Conservation (phyloP, 2,797 vertebrate species). For the Manis crassicaudata region DNA sequence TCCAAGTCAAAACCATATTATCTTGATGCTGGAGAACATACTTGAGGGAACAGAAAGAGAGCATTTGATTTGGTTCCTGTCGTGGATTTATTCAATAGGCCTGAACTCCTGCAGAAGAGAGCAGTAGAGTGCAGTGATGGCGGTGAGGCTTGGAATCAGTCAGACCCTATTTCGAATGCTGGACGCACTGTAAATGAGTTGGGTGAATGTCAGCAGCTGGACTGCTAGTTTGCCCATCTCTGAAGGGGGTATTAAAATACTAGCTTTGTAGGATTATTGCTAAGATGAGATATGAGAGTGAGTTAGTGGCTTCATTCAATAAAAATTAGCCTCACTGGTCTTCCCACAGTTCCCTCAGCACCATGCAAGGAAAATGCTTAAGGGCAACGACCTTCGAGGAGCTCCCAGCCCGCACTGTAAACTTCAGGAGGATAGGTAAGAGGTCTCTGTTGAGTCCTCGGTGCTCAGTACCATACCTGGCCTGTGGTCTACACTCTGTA, state of each 20-base stretch:
- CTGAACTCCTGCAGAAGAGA: neutral
- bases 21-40: neutral
- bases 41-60: neutral
- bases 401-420: neutral
- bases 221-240: neutral
- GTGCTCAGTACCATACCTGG: neutral
- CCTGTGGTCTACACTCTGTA: rapidly evolving
- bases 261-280: neutral
- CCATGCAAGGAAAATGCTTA: neutral
- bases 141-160: neutral
- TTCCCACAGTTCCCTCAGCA: rapidly evolving
- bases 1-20: neutral
- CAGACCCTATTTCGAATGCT: neutral
- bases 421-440: neutral
- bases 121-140: neutral
- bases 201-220: neutral
- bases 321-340: neutral
- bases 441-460: neutral
- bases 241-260: neutral
- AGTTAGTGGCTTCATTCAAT: neutral
- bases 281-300: neutral
- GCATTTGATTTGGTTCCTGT: neutral
- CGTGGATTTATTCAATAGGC: neutral
- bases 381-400: neutral
- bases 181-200: neutral